Base-by-base conservation (phyloP, 53 echinoderm and acorn worm genomes). In the Temnopleurus reevesii region DNA sequence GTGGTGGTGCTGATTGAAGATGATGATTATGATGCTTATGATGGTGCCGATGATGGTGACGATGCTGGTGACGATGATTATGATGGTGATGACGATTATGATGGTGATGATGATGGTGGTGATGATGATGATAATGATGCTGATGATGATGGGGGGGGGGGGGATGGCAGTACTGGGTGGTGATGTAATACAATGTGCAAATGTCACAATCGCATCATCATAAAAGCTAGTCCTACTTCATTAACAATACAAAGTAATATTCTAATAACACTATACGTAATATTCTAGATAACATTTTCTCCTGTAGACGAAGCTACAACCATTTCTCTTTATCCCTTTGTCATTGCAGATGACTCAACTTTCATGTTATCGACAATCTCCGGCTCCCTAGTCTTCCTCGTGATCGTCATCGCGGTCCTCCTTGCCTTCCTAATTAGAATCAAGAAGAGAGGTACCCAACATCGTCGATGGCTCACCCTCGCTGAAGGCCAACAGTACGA, bases 401-500 rank as follows among this genome's bases (percentile, higher is more conserved):
- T 49, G 12, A 30, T 79, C 51, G 5, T 79, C 49, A 49, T 79
- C 28, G 12, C 27, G 2, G 79, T 30, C 79, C 49, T 79, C 79
- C 26, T 79, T 12, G 15, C 5, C 5, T 49, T 46, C 79, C 79
- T 79, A 7, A 4, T 79, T 12, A 79, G 46, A 25, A 49, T 47
- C 2, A 47, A 2, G 79, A 79, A 79, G 41, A 46, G 79, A 46
- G 13, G 38, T 49, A 6, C 12, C 13, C 8, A 41, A 47, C 49
- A 46, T 18, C 26, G 79, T n/a, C 79, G 79, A 26, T 79, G 79
- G 79, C 28, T 79, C 49, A 79, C 79, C 36, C 12, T 29, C 28
- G 28, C 79, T 9, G 10, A 0, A 12, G 79, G 51, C 45, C 29
- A 28, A 12, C 51, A 49, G 30, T 28, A 31, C 26, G 8, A 26